Evolutionary conservation across 2,888 invertebrate genomes (phyloP), one percentile per base, ranked within the genome.

Genomic region (Heterodera filipjevi): DNA sequence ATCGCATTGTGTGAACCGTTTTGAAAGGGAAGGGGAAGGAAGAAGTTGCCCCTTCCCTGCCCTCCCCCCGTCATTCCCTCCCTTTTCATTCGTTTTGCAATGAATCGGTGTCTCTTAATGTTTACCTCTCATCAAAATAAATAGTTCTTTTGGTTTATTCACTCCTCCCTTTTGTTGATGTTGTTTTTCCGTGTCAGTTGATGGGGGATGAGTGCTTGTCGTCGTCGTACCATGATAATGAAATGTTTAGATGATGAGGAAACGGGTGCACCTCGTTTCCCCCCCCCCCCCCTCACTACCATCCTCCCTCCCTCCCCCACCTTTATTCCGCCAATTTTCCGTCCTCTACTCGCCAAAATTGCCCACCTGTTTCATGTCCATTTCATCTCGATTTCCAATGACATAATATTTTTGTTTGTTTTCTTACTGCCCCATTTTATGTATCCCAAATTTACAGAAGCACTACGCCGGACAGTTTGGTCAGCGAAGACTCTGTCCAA

Each of bases 101-200:
- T 59, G 59, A 59, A 68, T 68, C 68, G 33, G 68, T 68, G 27
- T 64, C 66, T 22, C 19, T 66, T 66, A 12, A 27, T 66, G 33
- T 35, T 35, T 35, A 68, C 35, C 33, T 68, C 33, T 33, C 33
- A 14, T 0, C 59, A 19, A 27, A 59, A 59, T 22, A 32, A 12
- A 27, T 77, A 59, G 2, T 30, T n/a, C 35, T 30, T 30, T 71
- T 74, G 39, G 30, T 33, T 73, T 35, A 46, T 33, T 32, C 32
- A 10, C 12, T 39, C 8, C 39, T 39, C 39, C 39, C n/a, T n/a
- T n/a, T n/a, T n/a, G 39, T 39, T 39, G 39, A 39, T 0, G 39
- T 49, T 27, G 30, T 32, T 66, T 70, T 46, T 53, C 77, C 66
- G 53, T 77, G 72, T 72, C 68, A 68, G 32, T 68, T 68, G 33